These are phyloP conservation scores for Drepana falcataria DNA, from an alignment of 2,888 invertebrate species.

Conservation along the genomic window DNA sequence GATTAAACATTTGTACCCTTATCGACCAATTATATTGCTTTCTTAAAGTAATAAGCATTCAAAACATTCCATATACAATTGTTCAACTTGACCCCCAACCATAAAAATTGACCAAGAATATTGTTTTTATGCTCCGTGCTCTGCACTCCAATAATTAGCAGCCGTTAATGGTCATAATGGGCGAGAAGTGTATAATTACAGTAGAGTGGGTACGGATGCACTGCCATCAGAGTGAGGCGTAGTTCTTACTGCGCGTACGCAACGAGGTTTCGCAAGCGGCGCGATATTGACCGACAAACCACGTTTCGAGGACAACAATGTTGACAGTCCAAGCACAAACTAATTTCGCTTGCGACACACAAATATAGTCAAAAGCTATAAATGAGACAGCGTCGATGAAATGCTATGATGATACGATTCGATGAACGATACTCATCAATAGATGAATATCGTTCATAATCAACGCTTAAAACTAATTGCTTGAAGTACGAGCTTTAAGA, in stretches of 20 bases:
- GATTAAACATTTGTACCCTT: too few species aligned
- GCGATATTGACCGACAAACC: slow-evolving; percentile 63
- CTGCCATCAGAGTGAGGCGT: slow-evolving; percentile 18
- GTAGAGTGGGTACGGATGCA: slow-evolving; percentile 24
- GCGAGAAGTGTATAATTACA: slow-evolving; percentile 4
- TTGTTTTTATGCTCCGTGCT: background rate
- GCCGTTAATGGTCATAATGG: background rate
- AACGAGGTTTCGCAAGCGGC: slow-evolving; percentile 44
- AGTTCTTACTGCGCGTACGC: slow-evolving; percentile 35
- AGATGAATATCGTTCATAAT: too few species aligned
- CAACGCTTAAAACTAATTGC: too few species aligned
- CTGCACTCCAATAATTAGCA: background rate
- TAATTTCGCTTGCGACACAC: slow-evolving; percentile 37
- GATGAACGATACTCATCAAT: too few species aligned
- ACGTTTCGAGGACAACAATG: slow-evolving; percentile 51
- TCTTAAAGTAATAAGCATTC: too few species aligned
- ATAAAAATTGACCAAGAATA: background rate
- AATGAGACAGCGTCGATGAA: slow-evolving; percentile 10
- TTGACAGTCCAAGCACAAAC: slow-evolving; percentile 33
- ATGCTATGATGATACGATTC: too few species aligned
- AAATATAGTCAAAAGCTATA: slow-evolving; percentile 12
- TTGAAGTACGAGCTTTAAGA: too few species aligned
- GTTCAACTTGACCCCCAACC: background rate
- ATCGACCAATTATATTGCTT: too few species aligned
- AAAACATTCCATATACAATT: background rate